Percentiles rank a stretch among this genome's conserved stretches.
These are phyloP conservation scores for Cranoglanis bouderius DNA, from an alignment of 2,113 vertebrate species.

Conservation along the genomic window DNA sequence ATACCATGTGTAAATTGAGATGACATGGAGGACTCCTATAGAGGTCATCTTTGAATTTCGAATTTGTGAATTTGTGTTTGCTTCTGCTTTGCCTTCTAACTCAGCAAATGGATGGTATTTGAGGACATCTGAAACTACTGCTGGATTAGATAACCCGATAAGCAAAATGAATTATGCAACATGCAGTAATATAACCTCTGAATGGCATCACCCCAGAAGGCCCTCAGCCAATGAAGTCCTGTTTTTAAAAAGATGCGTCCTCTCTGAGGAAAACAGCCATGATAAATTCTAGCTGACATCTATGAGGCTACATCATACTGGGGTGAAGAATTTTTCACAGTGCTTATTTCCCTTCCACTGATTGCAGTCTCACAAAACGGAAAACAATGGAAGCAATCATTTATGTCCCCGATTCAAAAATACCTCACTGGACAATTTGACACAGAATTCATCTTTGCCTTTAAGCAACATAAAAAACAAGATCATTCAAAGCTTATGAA, in stretches of 20 bases:
- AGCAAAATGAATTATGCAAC: constrained; percentile 55
- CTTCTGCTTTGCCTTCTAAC: not conserved
- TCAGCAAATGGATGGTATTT: constrained; percentile 30
- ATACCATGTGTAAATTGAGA: not conserved
- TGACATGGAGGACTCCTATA: not conserved
- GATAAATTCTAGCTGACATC: constrained; percentile 37
- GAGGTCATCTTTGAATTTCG: not conserved
- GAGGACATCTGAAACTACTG: constrained; percentile 27
- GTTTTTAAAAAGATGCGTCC: constrained; percentile 21
- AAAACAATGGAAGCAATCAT: constrained; percentile 3
- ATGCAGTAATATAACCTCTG: constrained; percentile 51
- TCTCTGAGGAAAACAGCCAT: constrained; percentile 18
- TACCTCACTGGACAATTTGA: not conserved
- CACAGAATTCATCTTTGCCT: not conserved
- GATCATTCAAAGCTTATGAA: not conserved
- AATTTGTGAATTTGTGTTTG: not conserved
- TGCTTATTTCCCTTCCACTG: constrained; percentile 28
- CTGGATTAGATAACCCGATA: constrained; percentile 41
- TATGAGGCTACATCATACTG: constrained; percentile 11
- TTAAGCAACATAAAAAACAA: not conserved
- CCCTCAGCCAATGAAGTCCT: constrained; percentile 29
- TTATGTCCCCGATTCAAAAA: constrained; percentile 10
- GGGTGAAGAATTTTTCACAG: not conserved
- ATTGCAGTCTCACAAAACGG: constrained; percentile 20
- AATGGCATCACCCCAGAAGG: constrained; percentile 35